Percentiles rank a stretch among this genome's conserved stretches.
These are phyloP conservation scores for Heliconius nattereri DNA, from an alignment of 1,140 invertebrate genomes.

Conservation along the genomic window DNA sequence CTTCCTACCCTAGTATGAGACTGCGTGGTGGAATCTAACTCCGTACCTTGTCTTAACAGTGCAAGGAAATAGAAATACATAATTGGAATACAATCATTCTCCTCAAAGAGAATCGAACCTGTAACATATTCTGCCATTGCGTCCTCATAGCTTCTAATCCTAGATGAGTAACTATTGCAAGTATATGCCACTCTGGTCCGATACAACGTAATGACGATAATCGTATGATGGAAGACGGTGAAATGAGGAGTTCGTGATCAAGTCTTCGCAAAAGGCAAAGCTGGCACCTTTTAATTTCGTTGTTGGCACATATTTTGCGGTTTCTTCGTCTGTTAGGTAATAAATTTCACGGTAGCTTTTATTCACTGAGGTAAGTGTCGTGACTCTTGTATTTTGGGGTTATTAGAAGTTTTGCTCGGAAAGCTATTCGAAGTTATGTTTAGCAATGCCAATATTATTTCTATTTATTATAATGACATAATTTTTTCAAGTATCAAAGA, in stretches of 20 bases:
- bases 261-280: constrained; percentile 25
- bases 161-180: not conserved
- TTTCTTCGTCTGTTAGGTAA: constrained; percentile 12
- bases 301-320: constrained; percentile 31
- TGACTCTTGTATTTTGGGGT: not conserved
- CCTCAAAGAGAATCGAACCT: not conserved
- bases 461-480: too few species aligned
- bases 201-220: not conserved
- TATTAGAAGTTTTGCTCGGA: not conserved
- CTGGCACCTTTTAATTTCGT: constrained; percentile 31
- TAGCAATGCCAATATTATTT: not conserved
- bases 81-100: not conserved
- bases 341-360: constrained; percentile 5
- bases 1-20: too few species aligned
- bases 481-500: not conserved
- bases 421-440: not conserved
- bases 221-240: not conserved
- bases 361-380: not conserved
- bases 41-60: not conserved
- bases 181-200: not conserved
- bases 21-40: too few species aligned
- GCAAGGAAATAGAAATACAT: not conserved
- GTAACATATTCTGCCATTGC: too few species aligned
- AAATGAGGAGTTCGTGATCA: constrained; percentile 32
- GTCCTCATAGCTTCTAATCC: not conserved